phyloP scores from a whole-genome alignment of 2,888 invertebrate genomes.

The Phengaris alcon region DNA sequence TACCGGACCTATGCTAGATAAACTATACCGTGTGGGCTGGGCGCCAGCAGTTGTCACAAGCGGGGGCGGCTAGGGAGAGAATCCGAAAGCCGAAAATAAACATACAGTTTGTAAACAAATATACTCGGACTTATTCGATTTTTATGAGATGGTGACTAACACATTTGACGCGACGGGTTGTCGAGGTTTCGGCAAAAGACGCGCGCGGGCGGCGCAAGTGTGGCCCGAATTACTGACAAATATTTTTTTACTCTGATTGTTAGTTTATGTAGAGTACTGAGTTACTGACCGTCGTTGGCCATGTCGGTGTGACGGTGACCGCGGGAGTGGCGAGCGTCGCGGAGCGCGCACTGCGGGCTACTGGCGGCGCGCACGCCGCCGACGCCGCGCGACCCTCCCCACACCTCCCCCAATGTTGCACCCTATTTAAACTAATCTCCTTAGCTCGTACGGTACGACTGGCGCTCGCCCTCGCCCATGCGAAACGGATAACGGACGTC shows the following conservation, averaged over 20 bases:
- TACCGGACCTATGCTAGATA: neutral
- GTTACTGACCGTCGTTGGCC: conserved; percentile 26
- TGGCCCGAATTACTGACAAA: neutral
- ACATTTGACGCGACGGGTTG: neutral
- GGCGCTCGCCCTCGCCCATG: too few species aligned
- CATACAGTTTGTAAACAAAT: neutral
- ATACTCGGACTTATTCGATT: neutral
- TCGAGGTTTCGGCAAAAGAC: too few species aligned
- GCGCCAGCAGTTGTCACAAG: neutral
- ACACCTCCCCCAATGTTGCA: neutral
- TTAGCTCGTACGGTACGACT: too few species aligned
- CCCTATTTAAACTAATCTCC: neutral
- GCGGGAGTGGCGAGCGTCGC: conserved; percentile 5
- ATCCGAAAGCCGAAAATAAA: neutral
- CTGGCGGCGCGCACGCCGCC: conserved; percentile 26
- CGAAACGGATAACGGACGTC: too few species aligned
- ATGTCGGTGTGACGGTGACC: neutral
- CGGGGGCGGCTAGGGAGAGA: neutral
- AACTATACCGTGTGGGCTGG: neutral
- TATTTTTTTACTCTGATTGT: too few species aligned
- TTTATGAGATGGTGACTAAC: neutral
- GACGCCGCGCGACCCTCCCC: conserved; percentile 30
- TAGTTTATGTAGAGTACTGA: neutral
- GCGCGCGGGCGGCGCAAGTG: neutral
- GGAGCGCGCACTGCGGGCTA: neutral